These are phyloP conservation scores for Pseudomyrmex concolor DNA, from an alignment of 1,140 invertebrate genomes.

Conservation along the genomic window DNA sequence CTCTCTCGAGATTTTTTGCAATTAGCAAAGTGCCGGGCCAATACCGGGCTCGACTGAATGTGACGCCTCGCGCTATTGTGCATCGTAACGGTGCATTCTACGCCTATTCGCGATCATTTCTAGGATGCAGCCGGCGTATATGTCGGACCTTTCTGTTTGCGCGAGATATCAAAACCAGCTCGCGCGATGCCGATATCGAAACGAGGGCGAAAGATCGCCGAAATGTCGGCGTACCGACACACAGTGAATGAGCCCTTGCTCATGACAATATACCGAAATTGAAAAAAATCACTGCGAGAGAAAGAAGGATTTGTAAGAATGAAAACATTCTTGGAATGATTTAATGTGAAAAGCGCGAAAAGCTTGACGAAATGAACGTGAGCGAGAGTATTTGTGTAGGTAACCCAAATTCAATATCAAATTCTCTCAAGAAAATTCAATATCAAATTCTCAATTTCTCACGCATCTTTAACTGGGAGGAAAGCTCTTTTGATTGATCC, in stretches of 20 bases:
- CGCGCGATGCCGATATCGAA: constrained; percentile 33
- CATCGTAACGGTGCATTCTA: constrained; percentile 38
- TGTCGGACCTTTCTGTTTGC: constrained; percentile 11
- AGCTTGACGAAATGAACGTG: neutral
- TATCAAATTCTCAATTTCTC: neutral
- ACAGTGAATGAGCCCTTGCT: neutral
- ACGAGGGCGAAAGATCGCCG: constrained; percentile 23
- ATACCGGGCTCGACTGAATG: constrained; percentile 67
- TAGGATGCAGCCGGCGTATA: constrained; percentile 3
- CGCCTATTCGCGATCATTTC: constrained; percentile 64
- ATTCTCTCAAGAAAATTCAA: neutral
- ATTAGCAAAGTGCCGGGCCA: constrained; percentile 77
- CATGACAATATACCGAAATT: constrained; percentile 50
- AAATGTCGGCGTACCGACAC: neutral
- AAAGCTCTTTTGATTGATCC: neutral
- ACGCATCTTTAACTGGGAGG: too few species aligned
- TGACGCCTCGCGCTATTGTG: constrained; percentile 65
- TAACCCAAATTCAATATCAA: too few species aligned
- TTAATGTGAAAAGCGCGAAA: neutral
- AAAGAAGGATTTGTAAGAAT: constrained; percentile 4
- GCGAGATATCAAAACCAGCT: neutral
- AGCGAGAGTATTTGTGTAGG: neutral
- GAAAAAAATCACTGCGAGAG: constrained; percentile 20
- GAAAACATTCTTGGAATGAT: neutral
- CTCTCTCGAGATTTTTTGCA: constrained; percentile 69